A percentile compares a stretch with the other conserved stretches of the same genome.
phyloP scores from a whole-genome alignment of 92 coral and sea anemone genomes.

The Meandrina meandrites region DNA sequence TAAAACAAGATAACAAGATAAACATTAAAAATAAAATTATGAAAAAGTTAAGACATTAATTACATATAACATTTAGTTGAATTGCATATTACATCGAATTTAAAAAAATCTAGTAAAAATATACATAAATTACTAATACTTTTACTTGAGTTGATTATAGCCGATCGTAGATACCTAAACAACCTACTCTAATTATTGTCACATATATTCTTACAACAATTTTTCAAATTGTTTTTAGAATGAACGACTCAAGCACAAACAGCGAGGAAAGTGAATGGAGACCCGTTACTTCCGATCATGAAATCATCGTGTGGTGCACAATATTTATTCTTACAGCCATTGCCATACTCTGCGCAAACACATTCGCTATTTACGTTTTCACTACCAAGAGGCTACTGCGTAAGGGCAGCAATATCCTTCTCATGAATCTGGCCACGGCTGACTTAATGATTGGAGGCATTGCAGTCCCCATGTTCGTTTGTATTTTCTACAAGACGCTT shows the following conservation, averaged over 20 bases:
- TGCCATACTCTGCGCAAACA: constrained; percentile 68
- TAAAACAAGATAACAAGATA: no score
- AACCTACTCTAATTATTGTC: no score
- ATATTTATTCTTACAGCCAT: constrained; percentile 57
- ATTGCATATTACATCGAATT: no score
- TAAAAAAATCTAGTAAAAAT: no score
- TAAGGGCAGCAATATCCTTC: constrained; percentile 72
- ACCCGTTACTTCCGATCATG: constrained; percentile 3
- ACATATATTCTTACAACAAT: no score
- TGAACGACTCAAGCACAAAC: constrained; percentile 15
- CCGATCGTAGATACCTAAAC: no score
- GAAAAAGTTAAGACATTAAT: no score
- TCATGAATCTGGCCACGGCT: constrained; percentile 77
- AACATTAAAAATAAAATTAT: no score
- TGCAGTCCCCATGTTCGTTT: constrained; percentile 77
- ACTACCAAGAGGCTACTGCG: constrained; percentile 65
- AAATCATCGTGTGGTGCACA: constrained; percentile 59
- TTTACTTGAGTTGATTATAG: no score
- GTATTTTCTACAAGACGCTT: constrained; percentile 52
- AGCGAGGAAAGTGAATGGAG: not conserved
- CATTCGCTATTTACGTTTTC: constrained; percentile 67
- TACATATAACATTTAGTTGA: no score
- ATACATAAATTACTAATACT: no score
- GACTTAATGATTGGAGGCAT: constrained; percentile 75
- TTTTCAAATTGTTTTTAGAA: not conserved